These are phyloP conservation scores for Phrynocephalus guinanensis DNA, from an alignment of 2,797 vertebrate species.

Conservation along the genomic window DNA sequence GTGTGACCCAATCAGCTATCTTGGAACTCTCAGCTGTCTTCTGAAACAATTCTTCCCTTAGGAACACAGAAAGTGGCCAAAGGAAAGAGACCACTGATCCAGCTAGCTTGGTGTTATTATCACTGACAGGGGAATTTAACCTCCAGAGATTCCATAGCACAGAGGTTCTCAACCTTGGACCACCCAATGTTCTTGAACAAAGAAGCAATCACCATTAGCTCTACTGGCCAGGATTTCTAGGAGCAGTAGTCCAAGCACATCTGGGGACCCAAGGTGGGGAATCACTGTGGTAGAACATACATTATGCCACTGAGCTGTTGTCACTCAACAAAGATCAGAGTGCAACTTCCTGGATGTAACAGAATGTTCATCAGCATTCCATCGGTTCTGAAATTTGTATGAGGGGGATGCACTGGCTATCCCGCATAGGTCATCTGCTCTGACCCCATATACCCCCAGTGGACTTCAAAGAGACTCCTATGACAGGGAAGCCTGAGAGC, in stretches of 20 bases:
- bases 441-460: no score
- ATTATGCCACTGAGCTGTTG: accelerated
- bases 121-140: neutral
- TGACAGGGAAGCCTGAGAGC: no score
- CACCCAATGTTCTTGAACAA: no score
- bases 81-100: neutral
- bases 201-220: no score
- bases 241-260: no score
- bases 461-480: no score
- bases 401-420: no score
- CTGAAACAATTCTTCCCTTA: neutral
- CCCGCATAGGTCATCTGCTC: no score
- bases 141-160: neutral
- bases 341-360: neutral
- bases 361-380: neutral
- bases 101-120: neutral
- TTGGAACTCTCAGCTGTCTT: slow-evolving; percentile 8
- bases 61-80: neutral
- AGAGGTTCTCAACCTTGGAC: neutral
- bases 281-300: no score
- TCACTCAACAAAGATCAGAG: neutral
- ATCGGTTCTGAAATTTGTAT: neutral
- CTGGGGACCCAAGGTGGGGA: neutral
- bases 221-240: no score
- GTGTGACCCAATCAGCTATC: slow-evolving; percentile 50